These are phyloP conservation scores for Drosophila seguyi DNA, from an alignment of 1,140 invertebrate genomes.

Conservation along the genomic window DNA sequence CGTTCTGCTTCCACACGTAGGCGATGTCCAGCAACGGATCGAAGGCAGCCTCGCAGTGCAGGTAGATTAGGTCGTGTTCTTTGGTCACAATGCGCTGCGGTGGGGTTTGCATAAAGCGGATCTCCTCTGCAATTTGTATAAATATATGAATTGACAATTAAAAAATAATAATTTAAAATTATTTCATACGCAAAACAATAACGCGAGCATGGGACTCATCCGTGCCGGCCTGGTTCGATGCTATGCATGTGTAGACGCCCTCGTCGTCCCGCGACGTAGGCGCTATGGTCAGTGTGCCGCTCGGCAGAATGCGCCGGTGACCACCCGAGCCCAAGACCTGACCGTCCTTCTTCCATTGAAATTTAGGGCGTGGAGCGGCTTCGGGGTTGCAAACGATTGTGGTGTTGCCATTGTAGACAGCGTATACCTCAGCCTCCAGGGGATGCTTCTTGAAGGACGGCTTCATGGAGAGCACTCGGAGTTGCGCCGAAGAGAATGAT, in stretches of 20 bases:
- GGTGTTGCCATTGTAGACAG: conserved; percentile 95
- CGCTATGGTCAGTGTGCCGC: conserved; percentile 94
- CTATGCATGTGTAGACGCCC: conserved; percentile 95
- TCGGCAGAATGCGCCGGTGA: conserved; percentile 91
- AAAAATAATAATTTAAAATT: background rate
- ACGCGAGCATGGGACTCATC: conserved; percentile 93
- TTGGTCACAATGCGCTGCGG: conserved; percentile 88
- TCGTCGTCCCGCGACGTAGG: conserved; percentile 95
- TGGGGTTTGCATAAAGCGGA: conserved; percentile 89
- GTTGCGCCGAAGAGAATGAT: conserved; percentile 94
- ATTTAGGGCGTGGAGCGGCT: conserved; percentile 95
- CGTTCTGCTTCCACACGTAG: conserved; percentile 96
- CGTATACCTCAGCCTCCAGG: conserved; percentile 94
- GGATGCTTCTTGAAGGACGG: conserved; percentile 97
- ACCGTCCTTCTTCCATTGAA: conserved; percentile 96
- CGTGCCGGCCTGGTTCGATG: conserved; percentile 92
- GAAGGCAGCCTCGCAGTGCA: conserved; percentile 92
- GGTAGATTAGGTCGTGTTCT: conserved; percentile 89
- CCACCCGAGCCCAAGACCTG: conserved; percentile 92
- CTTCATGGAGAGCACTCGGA: conserved; percentile 93
- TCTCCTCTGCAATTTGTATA: conserved; percentile 86
- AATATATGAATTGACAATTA: background rate
- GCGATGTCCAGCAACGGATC: conserved; percentile 94
- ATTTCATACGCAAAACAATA: conserved; percentile 91
- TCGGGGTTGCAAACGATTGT: conserved; percentile 97